phyloP scores from a whole-genome alignment of 2,113 vertebrate species.

The Larimichthys polyactis region DNA sequence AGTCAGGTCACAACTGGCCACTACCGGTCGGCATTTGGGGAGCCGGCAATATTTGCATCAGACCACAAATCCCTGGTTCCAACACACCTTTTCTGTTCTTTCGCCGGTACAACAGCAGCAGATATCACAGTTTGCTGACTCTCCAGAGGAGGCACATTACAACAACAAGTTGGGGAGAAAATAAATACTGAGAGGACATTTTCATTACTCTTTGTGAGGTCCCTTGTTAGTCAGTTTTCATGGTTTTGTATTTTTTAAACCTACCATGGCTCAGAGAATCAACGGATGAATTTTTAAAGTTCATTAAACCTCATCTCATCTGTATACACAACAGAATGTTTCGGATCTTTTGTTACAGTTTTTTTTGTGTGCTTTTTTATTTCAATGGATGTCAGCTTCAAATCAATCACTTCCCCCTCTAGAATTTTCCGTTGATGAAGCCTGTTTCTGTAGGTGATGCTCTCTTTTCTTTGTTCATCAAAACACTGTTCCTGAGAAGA shows the following conservation, averaged over 20 bases:
- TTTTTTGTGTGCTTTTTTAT: background rate
- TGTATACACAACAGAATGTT: background rate
- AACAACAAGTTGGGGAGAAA: conserved; percentile 42
- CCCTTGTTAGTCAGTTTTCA: conserved; percentile 26
- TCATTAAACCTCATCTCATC: background rate
- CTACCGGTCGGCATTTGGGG: conserved; percentile 33
- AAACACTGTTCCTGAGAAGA: background rate
- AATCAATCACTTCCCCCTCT: background rate
- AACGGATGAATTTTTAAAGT: conserved; percentile 6
- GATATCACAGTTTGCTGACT: conserved; percentile 45
- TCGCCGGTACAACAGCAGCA: conserved; percentile 17
- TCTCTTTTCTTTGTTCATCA: conserved; percentile 4
- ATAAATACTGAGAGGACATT: conserved; percentile 57
- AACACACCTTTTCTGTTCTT: conserved; percentile 4
- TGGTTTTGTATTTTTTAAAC: conserved; percentile 24
- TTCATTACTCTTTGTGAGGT: conserved; percentile 45
- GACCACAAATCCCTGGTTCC: conserved; percentile 58
- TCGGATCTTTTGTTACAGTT: no score
- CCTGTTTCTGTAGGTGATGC: background rate
- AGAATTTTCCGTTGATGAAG: background rate
- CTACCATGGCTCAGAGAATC: background rate
- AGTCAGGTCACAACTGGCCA: conserved; percentile 37
- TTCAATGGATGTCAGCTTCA: background rate
- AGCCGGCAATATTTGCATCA: conserved; percentile 67
- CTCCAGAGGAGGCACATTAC: conserved; percentile 56